A percentile compares a stretch with the other conserved stretches of the same genome.
Evolutionary conservation across 2,888 invertebrate genomes (phyloP).

Genomic region (Noctuana brunneofusca): DNA sequence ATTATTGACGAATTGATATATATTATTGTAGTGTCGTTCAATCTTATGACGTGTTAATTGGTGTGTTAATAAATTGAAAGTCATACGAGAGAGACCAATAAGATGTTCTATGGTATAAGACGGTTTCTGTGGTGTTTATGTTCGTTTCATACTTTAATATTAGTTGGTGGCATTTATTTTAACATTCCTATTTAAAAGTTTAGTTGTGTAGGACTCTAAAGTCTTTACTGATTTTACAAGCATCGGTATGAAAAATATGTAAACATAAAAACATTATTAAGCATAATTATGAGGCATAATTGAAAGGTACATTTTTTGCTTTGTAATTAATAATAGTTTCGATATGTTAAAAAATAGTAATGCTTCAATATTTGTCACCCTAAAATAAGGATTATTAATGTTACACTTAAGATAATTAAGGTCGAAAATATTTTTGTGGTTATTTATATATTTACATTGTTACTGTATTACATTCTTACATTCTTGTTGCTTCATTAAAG

Average conservation of each 20-base stretch:
- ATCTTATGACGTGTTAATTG: slow-evolving; percentile 19
- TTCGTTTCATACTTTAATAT: slow-evolving; percentile 17
- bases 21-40: slow-evolving; percentile 1
- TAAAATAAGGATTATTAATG: slow-evolving; percentile 13
- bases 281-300: too few species aligned
- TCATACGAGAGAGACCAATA: not conserved
- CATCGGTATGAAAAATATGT: too few species aligned
- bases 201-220: too few species aligned
- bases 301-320: too few species aligned
- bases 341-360: not conserved
- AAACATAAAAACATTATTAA: too few species aligned
- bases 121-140: slow-evolving; percentile 13
- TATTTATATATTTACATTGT: slow-evolving; percentile 57
- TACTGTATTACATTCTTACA: slow-evolving; percentile 35
- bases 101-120: not conserved
- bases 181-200: not conserved
- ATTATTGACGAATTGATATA: not conserved
- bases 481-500: not conserved
- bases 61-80: not conserved
- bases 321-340: not conserved
- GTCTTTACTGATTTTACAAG: too few species aligned
- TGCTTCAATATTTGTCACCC: not conserved
- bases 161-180: not conserved
- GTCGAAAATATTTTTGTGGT: slow-evolving; percentile 49
- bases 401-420: slow-evolving; percentile 22